Percentiles rank a stretch among this genome's conserved stretches.
phyloP scores from a whole-genome alignment of 2,113 vertebrate genomes.

The Oxygymnocypris stewartii region DNA sequence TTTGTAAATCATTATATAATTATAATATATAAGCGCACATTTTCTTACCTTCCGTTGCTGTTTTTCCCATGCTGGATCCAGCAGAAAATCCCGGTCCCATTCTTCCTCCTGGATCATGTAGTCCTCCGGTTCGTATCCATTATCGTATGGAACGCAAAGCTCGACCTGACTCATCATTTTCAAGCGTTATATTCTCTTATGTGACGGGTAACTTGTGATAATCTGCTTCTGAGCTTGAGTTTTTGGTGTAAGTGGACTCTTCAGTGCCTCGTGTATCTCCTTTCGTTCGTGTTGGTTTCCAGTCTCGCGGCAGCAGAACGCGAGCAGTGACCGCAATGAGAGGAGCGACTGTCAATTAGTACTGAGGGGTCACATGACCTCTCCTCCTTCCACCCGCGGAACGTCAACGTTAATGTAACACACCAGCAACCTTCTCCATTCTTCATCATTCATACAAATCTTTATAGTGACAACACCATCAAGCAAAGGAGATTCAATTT shows the following conservation, averaged over 20 bases:
- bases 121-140: constrained; percentile 72
- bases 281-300: constrained; percentile 49
- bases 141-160: constrained; percentile 71
- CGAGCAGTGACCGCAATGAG: constrained; percentile 62
- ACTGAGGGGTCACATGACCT: constrained; percentile 68
- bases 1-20: neutral
- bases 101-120: constrained; percentile 82
- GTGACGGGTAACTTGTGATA: neutral
- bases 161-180: constrained; percentile 72
- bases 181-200: constrained; percentile 5
- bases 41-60: constrained; percentile 79
- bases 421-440: too few relatives aligned
- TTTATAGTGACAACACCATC: too few relatives aligned
- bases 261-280: neutral
- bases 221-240: neutral
- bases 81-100: constrained; percentile 80
- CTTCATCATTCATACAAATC: too few relatives aligned
- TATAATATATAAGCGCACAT: neutral
- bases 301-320: constrained; percentile 64
- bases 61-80: constrained; percentile 83
- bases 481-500: too few relatives aligned
- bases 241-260: neutral
- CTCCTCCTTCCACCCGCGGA: neutral
- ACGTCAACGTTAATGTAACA: neutral
- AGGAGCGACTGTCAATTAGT: constrained; percentile 64